A percentile compares a stretch with the other conserved stretches of the same genome.
phyloP scores from a whole-genome alignment of 2,113 vertebrate genomes.

The Isichthys henryi region DNA sequence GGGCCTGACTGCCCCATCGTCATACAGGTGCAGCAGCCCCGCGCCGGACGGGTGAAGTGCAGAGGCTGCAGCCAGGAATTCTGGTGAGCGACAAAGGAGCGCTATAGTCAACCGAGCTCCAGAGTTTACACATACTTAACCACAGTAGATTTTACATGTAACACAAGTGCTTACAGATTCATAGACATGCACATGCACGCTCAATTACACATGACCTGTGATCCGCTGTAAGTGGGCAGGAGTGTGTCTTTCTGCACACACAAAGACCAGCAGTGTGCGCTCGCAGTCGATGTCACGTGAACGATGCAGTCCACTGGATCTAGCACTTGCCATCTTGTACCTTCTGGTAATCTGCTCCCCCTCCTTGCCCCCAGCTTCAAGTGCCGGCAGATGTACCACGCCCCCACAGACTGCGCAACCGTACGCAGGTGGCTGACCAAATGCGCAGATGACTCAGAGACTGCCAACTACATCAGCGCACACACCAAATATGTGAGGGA shows the following conservation, averaged over 20 bases:
- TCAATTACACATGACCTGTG: background rate
- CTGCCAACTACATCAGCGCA: conserved; percentile 98
- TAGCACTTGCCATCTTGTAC: background rate
- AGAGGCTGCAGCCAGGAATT: conserved; percentile 94
- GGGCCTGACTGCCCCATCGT: conserved; percentile 97
- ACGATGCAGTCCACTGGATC: background rate
- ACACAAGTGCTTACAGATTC: background rate
- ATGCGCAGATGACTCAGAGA: conserved; percentile 98
- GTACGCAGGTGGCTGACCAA: conserved; percentile 98
- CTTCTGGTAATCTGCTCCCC: background rate
- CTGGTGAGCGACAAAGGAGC: conserved; percentile 65
- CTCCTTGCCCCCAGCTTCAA: conserved; percentile 78
- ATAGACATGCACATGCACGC: background rate
- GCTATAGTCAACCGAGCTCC: background rate
- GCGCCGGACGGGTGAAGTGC: conserved; percentile 93
- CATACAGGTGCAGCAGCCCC: conserved; percentile 94
- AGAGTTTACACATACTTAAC: background rate
- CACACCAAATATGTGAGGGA: conserved; percentile 98
- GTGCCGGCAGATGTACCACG: conserved; percentile 99
- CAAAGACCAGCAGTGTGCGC: background rate
- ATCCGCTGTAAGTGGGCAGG: background rate
- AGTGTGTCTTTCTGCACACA: background rate
- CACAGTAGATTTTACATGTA: background rate
- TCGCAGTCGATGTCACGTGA: background rate
- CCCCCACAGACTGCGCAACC: conserved; percentile 95